These are phyloP conservation scores for Drosophila hydei DNA, from an alignment of 1,140 invertebrate species.

Conservation along the genomic window DNA sequence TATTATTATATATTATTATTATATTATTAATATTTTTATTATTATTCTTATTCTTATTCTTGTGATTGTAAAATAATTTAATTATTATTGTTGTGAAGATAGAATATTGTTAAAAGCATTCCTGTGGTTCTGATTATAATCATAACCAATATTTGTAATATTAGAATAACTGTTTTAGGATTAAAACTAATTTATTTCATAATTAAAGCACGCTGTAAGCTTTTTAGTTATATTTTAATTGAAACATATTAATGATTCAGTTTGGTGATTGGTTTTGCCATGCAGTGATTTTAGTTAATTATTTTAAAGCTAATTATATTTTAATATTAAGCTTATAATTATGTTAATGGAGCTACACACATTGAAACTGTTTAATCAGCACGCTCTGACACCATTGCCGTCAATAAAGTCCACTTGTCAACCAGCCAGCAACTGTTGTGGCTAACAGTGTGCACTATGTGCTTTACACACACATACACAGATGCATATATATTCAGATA, in stretches of 20 bases:
- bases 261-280: background rate
- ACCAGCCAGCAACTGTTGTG: constrained; percentile 21
- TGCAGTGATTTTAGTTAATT: background rate
- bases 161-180: too few relatives aligned
- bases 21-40: too few relatives aligned
- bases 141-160: too few relatives aligned
- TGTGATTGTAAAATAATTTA: too few relatives aligned
- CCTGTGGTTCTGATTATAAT: too few relatives aligned
- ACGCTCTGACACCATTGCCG: constrained; percentile 15
- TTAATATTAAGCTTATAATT: constrained; percentile 5
- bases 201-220: too few relatives aligned
- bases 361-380: constrained; percentile 10
- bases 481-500: background rate
- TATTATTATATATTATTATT: too few relatives aligned
- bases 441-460: constrained; percentile 6
- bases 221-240: background rate
- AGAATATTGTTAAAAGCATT: too few relatives aligned
- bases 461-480: background rate
- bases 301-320: background rate
- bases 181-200: too few relatives aligned
- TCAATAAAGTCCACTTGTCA: constrained; percentile 30
- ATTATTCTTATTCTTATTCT: too few relatives aligned
- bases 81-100: too few relatives aligned
- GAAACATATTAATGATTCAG: background rate
- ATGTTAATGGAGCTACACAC: constrained; percentile 8